Conservation (phyloP, 2,113 vertebrate genomes). For the Motacilla alba region DNA sequence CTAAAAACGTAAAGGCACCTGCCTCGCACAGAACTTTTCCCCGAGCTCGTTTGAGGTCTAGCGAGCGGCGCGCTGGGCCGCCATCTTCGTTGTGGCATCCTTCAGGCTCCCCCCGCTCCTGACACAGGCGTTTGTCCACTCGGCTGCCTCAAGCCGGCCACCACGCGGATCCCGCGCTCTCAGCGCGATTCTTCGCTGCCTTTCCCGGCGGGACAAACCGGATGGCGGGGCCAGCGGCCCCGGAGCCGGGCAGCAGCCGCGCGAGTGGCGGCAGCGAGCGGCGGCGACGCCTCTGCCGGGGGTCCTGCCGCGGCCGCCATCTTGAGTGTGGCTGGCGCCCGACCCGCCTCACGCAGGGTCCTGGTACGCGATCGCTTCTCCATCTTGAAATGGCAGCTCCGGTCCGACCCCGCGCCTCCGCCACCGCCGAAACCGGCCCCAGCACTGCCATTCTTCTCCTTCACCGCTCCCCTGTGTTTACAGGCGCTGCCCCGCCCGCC, state of each 20-base stretch:
- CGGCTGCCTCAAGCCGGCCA: not conserved
- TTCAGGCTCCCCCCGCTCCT: not conserved
- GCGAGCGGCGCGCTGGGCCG: accelerated
- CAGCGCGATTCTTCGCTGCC: no score
- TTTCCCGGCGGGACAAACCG: not conserved
- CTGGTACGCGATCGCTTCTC: not conserved
- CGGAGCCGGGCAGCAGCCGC: not conserved
- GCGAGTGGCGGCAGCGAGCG: not conserved
- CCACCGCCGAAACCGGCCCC: not conserved
- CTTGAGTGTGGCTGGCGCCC: not conserved
- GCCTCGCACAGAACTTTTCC: not conserved
- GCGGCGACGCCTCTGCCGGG: no score
- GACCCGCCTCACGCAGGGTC: not conserved
- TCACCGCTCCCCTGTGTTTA: no score
- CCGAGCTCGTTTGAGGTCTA: not conserved
- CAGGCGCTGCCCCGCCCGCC: no score
- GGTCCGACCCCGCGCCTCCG: not conserved
- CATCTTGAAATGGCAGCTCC: not conserved
- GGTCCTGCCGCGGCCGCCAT: no score
- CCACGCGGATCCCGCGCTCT: no score
- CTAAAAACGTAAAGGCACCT: not conserved
- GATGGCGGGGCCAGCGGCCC: no score
- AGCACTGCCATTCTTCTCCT: not conserved
- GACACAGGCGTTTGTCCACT: not conserved
- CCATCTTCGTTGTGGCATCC: not conserved